Evolutionary conservation across 2,113 vertebrate species (phyloP).

Genomic region (Psammodynastes pulverulentus): DNA sequence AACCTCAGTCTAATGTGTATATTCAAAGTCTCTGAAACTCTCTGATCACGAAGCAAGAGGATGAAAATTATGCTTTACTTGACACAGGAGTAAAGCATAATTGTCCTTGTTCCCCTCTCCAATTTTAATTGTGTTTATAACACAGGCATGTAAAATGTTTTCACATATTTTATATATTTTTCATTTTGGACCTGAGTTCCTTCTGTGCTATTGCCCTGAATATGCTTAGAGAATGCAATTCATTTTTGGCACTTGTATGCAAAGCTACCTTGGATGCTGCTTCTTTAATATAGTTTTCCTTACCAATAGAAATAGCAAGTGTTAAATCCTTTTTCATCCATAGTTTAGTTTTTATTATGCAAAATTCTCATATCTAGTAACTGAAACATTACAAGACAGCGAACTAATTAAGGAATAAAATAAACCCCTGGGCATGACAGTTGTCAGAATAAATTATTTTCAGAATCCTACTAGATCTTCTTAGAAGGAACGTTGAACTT

Average conservation of each 20-base stretch:
- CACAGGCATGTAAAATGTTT: not conserved
- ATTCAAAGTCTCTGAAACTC: not conserved
- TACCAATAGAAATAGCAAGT: slow-evolving; percentile 38
- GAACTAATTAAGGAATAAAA: slow-evolving; percentile 42
- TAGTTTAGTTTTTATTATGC: slow-evolving; percentile 29
- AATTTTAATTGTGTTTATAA: not conserved
- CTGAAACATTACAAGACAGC: slow-evolving; percentile 38
- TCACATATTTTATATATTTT: not conserved
- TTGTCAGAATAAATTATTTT: slow-evolving; percentile 4
- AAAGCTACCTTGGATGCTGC: not conserved
- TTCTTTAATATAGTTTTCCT: slow-evolving; percentile 44
- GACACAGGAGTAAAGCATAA: not conserved
- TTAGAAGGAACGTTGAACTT: too few species aligned
- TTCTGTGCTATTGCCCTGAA: not conserved
- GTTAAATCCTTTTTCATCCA: slow-evolving; percentile 30
- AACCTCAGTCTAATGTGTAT: not conserved
- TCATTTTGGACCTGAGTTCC: not conserved
- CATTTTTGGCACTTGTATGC: not conserved
- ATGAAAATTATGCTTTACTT: not conserved
- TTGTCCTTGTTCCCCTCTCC: not conserved
- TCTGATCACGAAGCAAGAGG: not conserved
- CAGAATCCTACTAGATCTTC: not conserved
- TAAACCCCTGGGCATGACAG: slow-evolving; percentile 10
- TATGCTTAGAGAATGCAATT: not conserved
- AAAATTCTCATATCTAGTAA: slow-evolving; percentile 29